Base-by-base conservation (phyloP, 2,113 vertebrate genomes). In the Bufo bufo region DNA sequence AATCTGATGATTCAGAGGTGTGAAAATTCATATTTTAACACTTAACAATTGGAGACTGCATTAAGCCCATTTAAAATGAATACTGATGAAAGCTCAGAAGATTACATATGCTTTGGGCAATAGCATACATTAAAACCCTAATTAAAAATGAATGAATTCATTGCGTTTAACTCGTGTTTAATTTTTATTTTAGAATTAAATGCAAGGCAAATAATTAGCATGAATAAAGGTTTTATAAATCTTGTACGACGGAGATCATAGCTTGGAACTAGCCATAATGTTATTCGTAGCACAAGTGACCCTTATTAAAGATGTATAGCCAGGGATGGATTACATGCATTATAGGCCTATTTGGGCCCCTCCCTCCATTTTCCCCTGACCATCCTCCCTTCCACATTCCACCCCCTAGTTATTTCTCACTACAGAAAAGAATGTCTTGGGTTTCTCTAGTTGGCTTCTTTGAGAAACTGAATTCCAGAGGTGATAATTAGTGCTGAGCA, bases 11-110 rank as follows among this genome's bases (percentile, higher is more conserved):
- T 95, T 98, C 97, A 97, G 95, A 98, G 94, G 97, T 98, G 97
- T 96, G 97, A 99, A 97, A 91, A 96, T 94, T 98, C 93, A 94
- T 97, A 95, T 98, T 98, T 99, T 99, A 97, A 96, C 97, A 99
- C 97, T 96, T 96, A 94, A 92, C 92, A 94, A 94, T 93, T 94
- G 93, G 90, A 94, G 90, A 89, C 92, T 93, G 93, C 93, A 96
- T 96, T 93, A 95, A 95, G 92, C 93, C 33, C 95, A 92, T 93
- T 93, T 90, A 94, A 95, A 94, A 94, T 95, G 94, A 94, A 94
- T 90, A 75, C 90, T 93, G 91, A 94, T 92, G 95, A 95, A 93
- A 93, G 95, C 49, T 89, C 92, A 93, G 90, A 93, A 92, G 90
- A 94, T 93, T 92, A 94, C 50, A 90, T 92, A 91, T 50, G 90